phyloP scores from a whole-genome alignment of 1,140 invertebrate species.

The Brachionus rubens region DNA sequence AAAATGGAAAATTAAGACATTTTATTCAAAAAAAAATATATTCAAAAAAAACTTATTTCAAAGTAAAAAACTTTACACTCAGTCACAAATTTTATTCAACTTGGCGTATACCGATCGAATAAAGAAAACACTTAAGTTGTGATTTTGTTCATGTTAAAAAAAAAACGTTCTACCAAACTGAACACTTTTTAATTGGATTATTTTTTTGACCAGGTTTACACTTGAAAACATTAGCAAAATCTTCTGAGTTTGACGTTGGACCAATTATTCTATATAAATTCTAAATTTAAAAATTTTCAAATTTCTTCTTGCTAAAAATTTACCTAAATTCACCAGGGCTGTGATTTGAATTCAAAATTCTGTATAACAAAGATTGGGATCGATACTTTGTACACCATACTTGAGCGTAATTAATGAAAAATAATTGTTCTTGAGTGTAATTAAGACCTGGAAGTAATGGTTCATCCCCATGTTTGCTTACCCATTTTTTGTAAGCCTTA shows the following conservation, averaged over 20 bases:
- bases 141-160: not conserved
- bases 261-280: conserved; percentile 69
- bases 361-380: conserved; percentile 12
- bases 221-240: conserved; percentile 74
- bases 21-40: not conserved
- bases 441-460: conserved; percentile 67
- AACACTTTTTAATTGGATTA: conserved; percentile 86
- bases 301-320: not conserved
- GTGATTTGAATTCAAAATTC: conserved; percentile 43
- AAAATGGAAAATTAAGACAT: not conserved
- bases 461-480: conserved; percentile 61
- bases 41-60: not conserved
- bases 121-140: too few relatives aligned
- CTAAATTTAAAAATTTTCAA: not conserved
- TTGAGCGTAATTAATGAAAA: conserved; percentile 71
- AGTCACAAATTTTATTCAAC: too few relatives aligned
- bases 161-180: conserved; percentile 72
- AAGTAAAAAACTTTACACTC: too few relatives aligned
- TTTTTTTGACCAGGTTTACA: conserved; percentile 74
- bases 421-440: conserved; percentile 67
- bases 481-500: conserved; percentile 65
- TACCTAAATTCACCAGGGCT: conserved; percentile 44
- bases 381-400: conserved; percentile 56
- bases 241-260: conserved; percentile 83
- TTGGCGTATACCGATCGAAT: too few relatives aligned